Percentiles rank a stretch among this genome's conserved stretches.
phyloP scores from a whole-genome alignment of 2,888 invertebrate species.

The Polymixis lichenea region DNA sequence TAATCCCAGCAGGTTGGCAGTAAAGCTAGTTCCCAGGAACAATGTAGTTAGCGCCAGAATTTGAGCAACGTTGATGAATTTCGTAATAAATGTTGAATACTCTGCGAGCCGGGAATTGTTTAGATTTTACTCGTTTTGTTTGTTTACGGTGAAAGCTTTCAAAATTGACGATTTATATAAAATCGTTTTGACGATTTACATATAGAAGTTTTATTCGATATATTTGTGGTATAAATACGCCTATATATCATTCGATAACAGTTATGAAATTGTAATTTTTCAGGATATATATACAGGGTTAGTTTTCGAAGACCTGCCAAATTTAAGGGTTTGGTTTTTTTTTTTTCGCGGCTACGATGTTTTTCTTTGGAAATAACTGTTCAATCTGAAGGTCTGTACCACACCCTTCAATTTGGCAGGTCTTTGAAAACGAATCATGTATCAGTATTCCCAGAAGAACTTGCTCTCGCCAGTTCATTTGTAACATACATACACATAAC shows the following conservation, averaged over 20 bases:
- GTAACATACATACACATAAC: no score
- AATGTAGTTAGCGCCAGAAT: slow-evolving; percentile 52
- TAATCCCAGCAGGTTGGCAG: slow-evolving; percentile 15
- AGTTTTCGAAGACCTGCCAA: no score
- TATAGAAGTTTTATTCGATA: background rate
- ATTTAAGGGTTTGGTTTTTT: no score
- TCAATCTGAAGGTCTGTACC: no score
- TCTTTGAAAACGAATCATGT: background rate
- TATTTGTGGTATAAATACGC: background rate
- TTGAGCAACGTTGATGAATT: slow-evolving; percentile 50
- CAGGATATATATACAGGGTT: background rate
- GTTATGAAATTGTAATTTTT: background rate
- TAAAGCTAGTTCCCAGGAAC: slow-evolving; percentile 13
- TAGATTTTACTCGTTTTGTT: slow-evolving; percentile 14
- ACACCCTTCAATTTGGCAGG: no score
- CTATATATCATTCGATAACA: background rate
- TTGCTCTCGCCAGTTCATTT: no score
- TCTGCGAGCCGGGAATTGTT: slow-evolving; percentile 6
- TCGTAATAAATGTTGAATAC: slow-evolving; percentile 47
- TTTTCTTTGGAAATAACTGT: no score
- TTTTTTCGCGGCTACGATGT: no score
- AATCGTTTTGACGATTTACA: no score
- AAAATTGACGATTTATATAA: background rate
- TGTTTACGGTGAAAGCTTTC: slow-evolving; percentile 5
- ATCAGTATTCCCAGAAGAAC: no score